phyloP scores from a whole-genome alignment of 1,140 invertebrate species.

The Cataglyphis hispanica region DNA sequence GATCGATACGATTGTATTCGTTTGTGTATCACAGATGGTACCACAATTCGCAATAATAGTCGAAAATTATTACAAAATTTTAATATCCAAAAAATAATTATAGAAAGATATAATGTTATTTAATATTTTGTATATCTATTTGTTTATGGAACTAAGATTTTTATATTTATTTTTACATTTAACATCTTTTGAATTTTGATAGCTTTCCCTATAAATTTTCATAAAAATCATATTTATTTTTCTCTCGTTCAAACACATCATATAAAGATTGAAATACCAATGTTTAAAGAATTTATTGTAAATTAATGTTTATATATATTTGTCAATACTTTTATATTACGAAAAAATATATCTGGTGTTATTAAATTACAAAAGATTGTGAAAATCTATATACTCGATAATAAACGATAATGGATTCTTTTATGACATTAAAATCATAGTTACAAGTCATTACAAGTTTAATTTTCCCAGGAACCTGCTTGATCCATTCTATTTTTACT shows the following conservation, averaged over 20 bases:
- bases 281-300: background rate
- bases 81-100: background rate
- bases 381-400: background rate
- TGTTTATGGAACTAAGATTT: background rate
- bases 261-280: background rate
- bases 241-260: background rate
- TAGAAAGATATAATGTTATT: no score
- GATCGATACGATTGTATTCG: background rate
- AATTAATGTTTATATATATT: background rate
- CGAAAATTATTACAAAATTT: background rate
- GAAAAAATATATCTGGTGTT: background rate
- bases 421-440: background rate
- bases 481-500: slow-evolving; percentile 33
- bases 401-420: background rate
- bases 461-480: slow-evolving; percentile 35
- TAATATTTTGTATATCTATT: background rate
- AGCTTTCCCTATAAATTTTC: background rate
- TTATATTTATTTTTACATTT: background rate
- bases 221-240: background rate
- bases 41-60: background rate
- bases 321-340: background rate
- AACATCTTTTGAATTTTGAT: no score
- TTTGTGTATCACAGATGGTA: slow-evolving; percentile 16
- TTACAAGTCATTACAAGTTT: slow-evolving; percentile 18
- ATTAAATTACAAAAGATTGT: background rate